Evolutionary conservation across 2,888 invertebrate species (phyloP).

Genomic region (Aporophyla nigra): DNA sequence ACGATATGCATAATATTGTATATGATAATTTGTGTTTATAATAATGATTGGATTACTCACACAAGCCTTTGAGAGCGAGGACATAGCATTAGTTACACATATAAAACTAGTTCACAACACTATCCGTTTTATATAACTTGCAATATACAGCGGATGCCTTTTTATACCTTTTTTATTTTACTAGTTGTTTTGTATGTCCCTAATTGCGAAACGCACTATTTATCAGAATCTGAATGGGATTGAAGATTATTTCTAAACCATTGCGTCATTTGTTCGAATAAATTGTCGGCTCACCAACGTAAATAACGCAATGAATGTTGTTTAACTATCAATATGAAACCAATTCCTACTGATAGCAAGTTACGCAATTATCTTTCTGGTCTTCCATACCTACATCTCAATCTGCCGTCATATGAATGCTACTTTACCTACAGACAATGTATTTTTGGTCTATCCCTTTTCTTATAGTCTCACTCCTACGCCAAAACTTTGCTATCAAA

Average conservation of each 20-base stretch:
- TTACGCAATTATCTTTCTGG: too few species aligned
- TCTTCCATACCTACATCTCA: background rate
- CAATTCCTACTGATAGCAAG: too few species aligned
- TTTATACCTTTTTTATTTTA: background rate
- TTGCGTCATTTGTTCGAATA: too few species aligned
- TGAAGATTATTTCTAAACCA: too few species aligned
- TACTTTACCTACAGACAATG: background rate
- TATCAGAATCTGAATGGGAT: too few species aligned
- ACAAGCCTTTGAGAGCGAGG: constrained; percentile 20
- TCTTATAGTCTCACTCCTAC: background rate
- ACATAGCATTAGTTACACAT: background rate
- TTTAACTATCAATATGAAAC: too few species aligned
- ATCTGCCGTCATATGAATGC: background rate
- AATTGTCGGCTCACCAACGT: too few species aligned
- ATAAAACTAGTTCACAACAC: constrained; percentile 20
- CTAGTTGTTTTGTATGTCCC: background rate
- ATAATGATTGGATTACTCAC: constrained; percentile 12
- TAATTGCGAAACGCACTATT: too few species aligned
- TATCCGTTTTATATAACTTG: constrained; percentile 21
- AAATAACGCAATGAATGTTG: too few species aligned
- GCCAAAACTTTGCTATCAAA: background rate
- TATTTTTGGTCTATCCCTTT: background rate
- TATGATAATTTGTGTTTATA: constrained; percentile 25
- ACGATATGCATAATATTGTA: constrained; percentile 19
- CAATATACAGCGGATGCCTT: background rate